phyloP scores from a whole-genome alignment of 2,888 invertebrate genomes.

The Brenthis ino region DNA sequence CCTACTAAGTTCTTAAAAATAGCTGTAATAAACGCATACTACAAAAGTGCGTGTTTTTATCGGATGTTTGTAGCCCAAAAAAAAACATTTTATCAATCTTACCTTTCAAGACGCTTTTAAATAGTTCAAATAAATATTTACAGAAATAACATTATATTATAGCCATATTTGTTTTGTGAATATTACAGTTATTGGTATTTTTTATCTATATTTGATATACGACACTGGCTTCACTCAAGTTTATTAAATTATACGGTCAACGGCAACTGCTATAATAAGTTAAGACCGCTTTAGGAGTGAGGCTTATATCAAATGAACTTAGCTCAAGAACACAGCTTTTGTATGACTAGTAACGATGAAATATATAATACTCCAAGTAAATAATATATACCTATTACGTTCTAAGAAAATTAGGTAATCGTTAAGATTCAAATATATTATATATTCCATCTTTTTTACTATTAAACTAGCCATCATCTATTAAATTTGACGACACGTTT shows the following conservation, averaged over 20 bases:
- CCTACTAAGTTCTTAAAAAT: too few relatives aligned
- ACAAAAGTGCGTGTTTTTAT: too few relatives aligned
- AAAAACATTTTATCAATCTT: too few relatives aligned
- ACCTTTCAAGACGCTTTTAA: too few relatives aligned
- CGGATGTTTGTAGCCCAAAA: too few relatives aligned
- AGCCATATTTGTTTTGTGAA: not conserved
- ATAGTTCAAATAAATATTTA: too few relatives aligned
- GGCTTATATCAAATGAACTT: conserved; percentile 20
- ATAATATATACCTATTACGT: not conserved
- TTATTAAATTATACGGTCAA: conserved; percentile 21
- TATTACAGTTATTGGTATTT: not conserved
- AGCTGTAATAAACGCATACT: too few relatives aligned
- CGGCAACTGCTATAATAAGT: conserved; percentile 19
- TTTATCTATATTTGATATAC: conserved; percentile 17
- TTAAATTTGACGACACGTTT: too few relatives aligned
- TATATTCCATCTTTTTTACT: too few relatives aligned
- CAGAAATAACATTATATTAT: not conserved
- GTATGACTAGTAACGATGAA: not conserved
- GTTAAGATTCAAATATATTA: too few relatives aligned
- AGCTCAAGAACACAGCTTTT: conserved; percentile 14
- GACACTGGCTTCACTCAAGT: conserved; percentile 15
- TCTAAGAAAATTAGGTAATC: too few relatives aligned
- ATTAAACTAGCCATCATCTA: too few relatives aligned
- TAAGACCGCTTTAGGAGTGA: conserved; percentile 17
- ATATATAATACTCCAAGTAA: not conserved